These are phyloP conservation scores for Mirounga angustirostris DNA, from an alignment of 2,113 vertebrate species.

Conservation along the genomic window DNA sequence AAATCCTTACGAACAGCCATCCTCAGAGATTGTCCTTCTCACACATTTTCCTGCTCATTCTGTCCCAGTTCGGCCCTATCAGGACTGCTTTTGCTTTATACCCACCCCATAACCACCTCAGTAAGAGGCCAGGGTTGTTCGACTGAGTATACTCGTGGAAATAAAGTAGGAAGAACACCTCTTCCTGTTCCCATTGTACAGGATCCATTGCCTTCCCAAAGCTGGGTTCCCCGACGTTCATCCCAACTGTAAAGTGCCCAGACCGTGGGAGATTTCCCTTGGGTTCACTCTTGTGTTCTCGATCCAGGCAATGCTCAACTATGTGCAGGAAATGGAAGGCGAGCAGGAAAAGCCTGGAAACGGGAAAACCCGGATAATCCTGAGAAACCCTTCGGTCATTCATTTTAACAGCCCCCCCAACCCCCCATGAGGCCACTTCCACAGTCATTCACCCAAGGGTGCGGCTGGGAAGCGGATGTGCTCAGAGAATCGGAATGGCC, in stretches of 20 bases:
- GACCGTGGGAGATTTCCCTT: neutral
- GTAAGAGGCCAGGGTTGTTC: neutral
- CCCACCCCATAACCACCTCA: neutral
- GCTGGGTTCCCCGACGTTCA: fast-evolving
- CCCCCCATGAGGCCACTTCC: fast-evolving
- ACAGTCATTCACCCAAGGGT: neutral
- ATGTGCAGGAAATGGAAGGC: neutral
- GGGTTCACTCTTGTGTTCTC: neutral
- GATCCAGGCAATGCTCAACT: neutral
- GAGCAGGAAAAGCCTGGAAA: neutral
- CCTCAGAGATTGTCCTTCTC: neutral
- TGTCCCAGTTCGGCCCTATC: neutral
- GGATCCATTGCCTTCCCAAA: neutral
- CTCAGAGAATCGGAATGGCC: neutral
- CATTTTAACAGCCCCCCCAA: neutral
- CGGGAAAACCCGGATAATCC: neutral
- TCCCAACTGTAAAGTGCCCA: neutral
- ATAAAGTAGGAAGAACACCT: neutral
- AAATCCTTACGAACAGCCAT: neutral
- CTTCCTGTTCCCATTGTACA: neutral
- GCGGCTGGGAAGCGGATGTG: fast-evolving
- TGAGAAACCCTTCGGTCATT: neutral
- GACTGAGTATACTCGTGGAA: neutral
- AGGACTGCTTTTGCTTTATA: neutral
- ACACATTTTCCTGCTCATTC: neutral